Base-by-base conservation (phyloP, 2,888 invertebrate species). In the Parasteatoda lunata region DNA sequence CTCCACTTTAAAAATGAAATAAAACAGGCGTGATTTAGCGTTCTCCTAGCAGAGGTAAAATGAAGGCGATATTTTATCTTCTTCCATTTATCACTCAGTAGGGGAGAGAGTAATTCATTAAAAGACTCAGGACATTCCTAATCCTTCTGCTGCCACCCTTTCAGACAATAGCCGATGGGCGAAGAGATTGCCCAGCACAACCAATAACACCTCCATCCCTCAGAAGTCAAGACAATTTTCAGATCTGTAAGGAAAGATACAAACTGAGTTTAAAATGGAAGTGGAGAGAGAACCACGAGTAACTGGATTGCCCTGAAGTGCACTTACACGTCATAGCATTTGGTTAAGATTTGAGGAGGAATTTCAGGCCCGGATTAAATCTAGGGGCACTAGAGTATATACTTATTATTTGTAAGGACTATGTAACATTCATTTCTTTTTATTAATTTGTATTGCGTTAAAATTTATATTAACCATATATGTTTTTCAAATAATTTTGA, bases 161-260 rank as follows among this genome's bases (percentile, higher is more conserved):
- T 9, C 59, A 59, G 7, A 59, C 59, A 59, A 59, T 59, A n/a
- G 59, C n/a, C n/a, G 59, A 59, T n/a, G n/a, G 9, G n/a, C 59
- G n/a, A 59, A 59, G 59, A 59, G 59, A 59, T 59, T 59, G n/a
- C 8, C 7, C 59, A 13, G 9, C 59, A 7, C 59, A 7, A 13
- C 59, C 59, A 59, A 7, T 59, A n/a, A 9, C 5, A 7, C n/a
- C n/a, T 7, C 4, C 13, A n/a, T n/a, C 59, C 59, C n/a, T 59
- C n/a, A 13, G 59, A 59, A 59, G 59, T 59, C 59, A n/a, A n/a
- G n/a, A 59, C 59, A 59, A 59, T 59, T 59, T 59, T 59, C 59
- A n/a, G n/a, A 59, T n/a, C n/a, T n/a, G 4, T n/a, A 9, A 7
- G 59, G 59, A 59, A 59, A 9, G 4, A n/a, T 59, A 59, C 30